Conservation (phyloP, 2,113 vertebrate species). For the Hirundichthys speculiger region DNA sequence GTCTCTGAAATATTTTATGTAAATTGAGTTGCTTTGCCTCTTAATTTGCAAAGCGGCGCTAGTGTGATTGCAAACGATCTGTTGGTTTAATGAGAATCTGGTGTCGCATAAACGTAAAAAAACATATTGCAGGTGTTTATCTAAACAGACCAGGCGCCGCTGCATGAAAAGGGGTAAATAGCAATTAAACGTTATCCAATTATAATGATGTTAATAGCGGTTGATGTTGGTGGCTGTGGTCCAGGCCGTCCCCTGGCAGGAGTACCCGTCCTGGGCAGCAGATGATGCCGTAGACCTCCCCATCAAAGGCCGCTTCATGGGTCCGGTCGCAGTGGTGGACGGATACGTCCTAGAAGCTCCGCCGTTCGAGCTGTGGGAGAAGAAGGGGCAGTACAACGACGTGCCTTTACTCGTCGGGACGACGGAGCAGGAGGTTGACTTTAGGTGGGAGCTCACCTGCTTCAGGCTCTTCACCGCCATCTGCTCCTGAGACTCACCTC, state of each 20-base stretch:
- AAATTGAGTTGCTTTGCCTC: too few species aligned
- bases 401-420: conserved; percentile 81
- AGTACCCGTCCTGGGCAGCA: conserved; percentile 78
- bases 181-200: too few species aligned
- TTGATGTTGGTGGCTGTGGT: neutral
- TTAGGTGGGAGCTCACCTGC: conserved; percentile 54
- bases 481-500: neutral
- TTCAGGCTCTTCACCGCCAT: neutral
- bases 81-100: too few species aligned
- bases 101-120: too few species aligned
- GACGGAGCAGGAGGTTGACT: conserved; percentile 80
- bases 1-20: too few species aligned
- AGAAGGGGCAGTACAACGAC: conserved; percentile 63
- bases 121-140: too few species aligned
- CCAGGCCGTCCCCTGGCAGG: conserved; percentile 79
- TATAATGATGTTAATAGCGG: too few species aligned
- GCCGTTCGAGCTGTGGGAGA: conserved; percentile 75
- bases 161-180: too few species aligned
- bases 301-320: conserved; percentile 51
- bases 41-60: too few species aligned
- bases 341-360: conserved; percentile 74
- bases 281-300: conserved; percentile 72
- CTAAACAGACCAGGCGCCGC: too few species aligned
- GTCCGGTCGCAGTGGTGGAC: conserved; percentile 78
- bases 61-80: too few species aligned